Evolutionary conservation across 30 jellyfish, hydroid and myxozoan genomes (phyloP).

Genomic region (Cassiopea xamachana): DNA sequence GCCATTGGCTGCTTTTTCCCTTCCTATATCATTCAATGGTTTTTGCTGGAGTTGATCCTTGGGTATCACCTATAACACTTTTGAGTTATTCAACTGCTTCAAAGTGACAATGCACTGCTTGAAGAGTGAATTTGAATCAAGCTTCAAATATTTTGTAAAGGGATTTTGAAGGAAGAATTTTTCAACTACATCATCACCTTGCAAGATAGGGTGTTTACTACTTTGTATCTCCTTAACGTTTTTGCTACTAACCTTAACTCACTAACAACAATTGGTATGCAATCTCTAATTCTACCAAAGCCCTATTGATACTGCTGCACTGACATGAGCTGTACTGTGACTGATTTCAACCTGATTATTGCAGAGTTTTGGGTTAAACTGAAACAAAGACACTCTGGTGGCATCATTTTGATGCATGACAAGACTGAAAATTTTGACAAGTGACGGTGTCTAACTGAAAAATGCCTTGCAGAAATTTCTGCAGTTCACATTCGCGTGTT

Average conservation of each 20-base stretch:
- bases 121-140: too few species aligned
- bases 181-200: neutral
- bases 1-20: too few species aligned
- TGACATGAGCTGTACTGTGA: neutral
- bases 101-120: too few species aligned
- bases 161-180: too few species aligned
- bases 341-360: neutral
- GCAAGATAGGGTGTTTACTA: neutral
- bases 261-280: neutral
- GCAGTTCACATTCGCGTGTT: slow-evolving; percentile 30
- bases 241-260: neutral
- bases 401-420: neutral
- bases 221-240: neutral
- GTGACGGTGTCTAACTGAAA: neutral
- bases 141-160: too few species aligned
- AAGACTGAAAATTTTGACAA: neutral
- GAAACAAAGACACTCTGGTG: neutral
- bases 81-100: too few species aligned
- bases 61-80: too few species aligned
- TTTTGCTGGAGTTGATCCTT: too few species aligned
- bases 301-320: neutral
- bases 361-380: too few species aligned
- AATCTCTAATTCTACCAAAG: neutral
- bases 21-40: too few species aligned
- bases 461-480: slow-evolving; percentile 51